Evolutionary conservation across 53 echinoderm and acorn worm species (phyloP).

Genomic region (Astropecten irregularis): DNA sequence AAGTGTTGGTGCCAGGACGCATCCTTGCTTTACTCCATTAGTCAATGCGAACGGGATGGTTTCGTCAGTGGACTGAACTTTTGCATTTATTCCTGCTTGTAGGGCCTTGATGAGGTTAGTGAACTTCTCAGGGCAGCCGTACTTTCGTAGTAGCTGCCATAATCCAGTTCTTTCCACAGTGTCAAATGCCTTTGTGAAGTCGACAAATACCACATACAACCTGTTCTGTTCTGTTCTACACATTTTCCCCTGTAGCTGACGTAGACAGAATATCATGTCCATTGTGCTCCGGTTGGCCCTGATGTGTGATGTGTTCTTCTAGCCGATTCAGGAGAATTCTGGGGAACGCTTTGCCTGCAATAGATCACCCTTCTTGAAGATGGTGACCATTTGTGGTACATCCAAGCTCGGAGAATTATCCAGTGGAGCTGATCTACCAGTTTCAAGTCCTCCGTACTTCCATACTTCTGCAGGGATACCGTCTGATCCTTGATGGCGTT

Average conservation of each 20-base stretch:
- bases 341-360: not conserved
- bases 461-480: conserved; percentile 7
- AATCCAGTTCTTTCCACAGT: not conserved
- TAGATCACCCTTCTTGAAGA: not conserved
- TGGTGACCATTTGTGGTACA: not conserved
- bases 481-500: conserved; percentile 14
- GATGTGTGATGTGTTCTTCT: not conserved
- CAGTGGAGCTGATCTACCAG: not conserved
- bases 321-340: not conserved
- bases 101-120: not conserved
- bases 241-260: conserved; percentile 24
- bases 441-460: not conserved
- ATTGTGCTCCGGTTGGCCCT: not conserved
- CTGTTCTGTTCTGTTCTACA: not conserved
- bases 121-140: not conserved
- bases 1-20: not conserved
- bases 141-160: not conserved
- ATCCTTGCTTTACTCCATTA: conserved; percentile 23
- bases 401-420: not conserved
- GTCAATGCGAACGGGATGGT: not conserved
- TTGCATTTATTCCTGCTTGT: not conserved
- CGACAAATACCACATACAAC: conserved; percentile 14
- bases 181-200: conserved; percentile 53
- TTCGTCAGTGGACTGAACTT: not conserved
- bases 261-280: not conserved